Evolutionary conservation across 2,797 vertebrate genomes (phyloP).

Genomic region (Hapalemur alaotrensis): DNA sequence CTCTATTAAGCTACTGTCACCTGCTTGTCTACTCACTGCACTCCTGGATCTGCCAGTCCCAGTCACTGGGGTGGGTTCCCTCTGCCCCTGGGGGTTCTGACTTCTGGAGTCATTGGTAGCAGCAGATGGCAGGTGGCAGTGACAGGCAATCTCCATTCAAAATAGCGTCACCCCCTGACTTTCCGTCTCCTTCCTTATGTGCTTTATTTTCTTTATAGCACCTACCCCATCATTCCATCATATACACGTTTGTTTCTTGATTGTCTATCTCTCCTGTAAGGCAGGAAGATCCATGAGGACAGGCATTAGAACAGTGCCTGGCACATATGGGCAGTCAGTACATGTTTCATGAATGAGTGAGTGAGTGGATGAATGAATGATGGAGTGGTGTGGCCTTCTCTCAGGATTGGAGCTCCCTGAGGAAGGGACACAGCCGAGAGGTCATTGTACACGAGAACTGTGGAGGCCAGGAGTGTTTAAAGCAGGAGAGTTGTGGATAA

Average conservation of each 20-base stretch:
- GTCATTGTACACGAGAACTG: neutral
- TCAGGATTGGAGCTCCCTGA: neutral
- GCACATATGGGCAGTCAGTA: neutral
- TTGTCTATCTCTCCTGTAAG: neutral
- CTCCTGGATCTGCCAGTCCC: neutral
- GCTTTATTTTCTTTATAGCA: neutral
- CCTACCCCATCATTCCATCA: neutral
- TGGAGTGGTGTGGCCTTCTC: neutral
- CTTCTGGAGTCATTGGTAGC: neutral
- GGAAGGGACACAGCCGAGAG: neutral
- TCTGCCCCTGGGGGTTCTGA: neutral
- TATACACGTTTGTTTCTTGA: neutral
- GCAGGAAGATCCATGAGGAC: neutral
- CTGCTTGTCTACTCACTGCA: neutral
- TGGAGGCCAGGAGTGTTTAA: neutral
- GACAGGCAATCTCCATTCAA: neutral
- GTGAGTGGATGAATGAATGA: neutral
- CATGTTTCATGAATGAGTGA: neutral
- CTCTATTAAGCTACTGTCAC: neutral
- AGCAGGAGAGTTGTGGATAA: neutral
- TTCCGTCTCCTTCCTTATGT: neutral
- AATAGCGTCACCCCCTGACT: neutral
- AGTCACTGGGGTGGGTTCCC: neutral
- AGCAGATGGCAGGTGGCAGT: neutral
- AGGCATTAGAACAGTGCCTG: neutral